Evolutionary conservation across 2,797 vertebrate species (phyloP).

Genomic region (Rhadinocentrus ornatus): DNA sequence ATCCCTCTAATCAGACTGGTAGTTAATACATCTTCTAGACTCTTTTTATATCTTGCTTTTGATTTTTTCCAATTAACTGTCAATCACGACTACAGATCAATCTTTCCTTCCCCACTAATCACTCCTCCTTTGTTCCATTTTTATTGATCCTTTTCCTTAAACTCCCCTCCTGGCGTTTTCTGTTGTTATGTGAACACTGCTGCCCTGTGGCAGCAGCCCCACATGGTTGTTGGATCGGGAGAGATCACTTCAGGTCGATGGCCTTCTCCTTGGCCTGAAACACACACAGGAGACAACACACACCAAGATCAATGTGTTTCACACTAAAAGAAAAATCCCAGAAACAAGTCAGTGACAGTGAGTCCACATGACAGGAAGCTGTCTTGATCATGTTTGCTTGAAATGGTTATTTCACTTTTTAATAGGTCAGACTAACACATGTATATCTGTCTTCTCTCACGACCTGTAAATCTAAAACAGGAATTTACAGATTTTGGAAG

Average conservation of each 20-base stretch:
- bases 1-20: neutral
- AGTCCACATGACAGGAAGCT: too few species aligned
- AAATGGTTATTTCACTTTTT: too few species aligned
- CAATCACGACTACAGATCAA: conserved; percentile 20
- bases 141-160: conserved; percentile 19
- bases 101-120: neutral
- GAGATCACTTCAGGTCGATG: conserved; percentile 75
- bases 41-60: conserved; percentile 4
- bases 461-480: too few species aligned
- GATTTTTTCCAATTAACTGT: conserved; percentile 19
- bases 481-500: too few species aligned
- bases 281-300: conserved; percentile 5
- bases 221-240: conserved; percentile 5
- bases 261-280: conserved; percentile 69
- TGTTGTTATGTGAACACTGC: conserved; percentile 9
- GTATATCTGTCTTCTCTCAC: too few species aligned
- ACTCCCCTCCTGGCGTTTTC: conserved; percentile 5
- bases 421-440: too few species aligned
- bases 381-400: too few species aligned
- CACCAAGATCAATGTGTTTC: neutral
- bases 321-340: too few species aligned
- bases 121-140: neutral
- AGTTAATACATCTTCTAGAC: neutral
- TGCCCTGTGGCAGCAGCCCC: conserved; percentile 14
- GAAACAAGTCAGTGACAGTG: too few species aligned